A percentile compares a stretch with the other conserved stretches of the same genome.
Conservation (phyloP, 1,140 invertebrate species). For the Brachionus asplanchnoidis region DNA sequence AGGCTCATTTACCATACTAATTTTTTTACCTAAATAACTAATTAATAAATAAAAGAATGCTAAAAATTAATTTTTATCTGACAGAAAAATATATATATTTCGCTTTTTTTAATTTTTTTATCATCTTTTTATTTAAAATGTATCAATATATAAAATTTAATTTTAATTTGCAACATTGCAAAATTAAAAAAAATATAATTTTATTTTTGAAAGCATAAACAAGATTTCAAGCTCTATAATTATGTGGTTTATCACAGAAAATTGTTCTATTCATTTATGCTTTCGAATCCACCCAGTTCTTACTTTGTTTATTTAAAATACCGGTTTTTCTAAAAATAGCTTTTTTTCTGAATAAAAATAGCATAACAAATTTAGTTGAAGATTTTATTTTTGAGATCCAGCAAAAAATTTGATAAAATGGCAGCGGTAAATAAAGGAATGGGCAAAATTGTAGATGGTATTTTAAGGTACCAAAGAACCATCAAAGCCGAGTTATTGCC, state of each 20-base stretch:
- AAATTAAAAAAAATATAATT: background rate
- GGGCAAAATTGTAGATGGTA: constrained; percentile 17
- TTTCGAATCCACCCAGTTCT: background rate
- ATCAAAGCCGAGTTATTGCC: background rate
- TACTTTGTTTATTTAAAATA: background rate
- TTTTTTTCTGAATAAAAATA: background rate
- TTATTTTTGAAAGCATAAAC: background rate
- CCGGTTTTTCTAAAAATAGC: background rate
- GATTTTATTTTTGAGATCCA: background rate
- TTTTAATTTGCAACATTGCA: background rate
- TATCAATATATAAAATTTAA: background rate
- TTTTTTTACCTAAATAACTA: no score
- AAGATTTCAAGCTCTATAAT: background rate
- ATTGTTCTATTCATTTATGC: background rate
- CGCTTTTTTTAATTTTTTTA: no score
- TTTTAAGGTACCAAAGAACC: background rate
- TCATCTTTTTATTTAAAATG: no score
- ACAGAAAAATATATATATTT: no score
- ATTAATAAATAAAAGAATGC: no score
- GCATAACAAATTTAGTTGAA: background rate
- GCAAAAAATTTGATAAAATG: background rate
- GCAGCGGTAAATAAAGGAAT: constrained; percentile 24
- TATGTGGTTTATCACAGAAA: background rate
- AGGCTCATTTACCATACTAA: no score
- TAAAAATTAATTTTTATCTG: no score